Conservation (phyloP, 92 coral and sea anemone species). For the Diadumene lineata region DNA sequence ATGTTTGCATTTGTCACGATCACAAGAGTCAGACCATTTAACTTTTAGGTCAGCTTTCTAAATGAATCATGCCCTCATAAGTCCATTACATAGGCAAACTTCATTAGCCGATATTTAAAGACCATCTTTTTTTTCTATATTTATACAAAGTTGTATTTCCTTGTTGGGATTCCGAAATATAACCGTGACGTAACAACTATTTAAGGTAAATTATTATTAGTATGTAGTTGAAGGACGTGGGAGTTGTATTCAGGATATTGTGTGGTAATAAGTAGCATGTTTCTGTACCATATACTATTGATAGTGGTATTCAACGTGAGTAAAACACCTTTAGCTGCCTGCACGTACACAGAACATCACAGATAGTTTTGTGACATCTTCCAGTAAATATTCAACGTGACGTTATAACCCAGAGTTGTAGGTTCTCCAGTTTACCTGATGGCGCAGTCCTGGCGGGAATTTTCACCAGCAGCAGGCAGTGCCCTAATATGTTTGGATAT, state of each 20-base stretch:
- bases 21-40: too few relatives aligned
- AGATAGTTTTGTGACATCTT: too few relatives aligned
- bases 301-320: not conserved
- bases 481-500: too few relatives aligned
- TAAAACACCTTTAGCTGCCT: not conserved
- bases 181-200: slow-evolving; percentile 15
- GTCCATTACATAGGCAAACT: too few relatives aligned
- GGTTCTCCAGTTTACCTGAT: too few relatives aligned
- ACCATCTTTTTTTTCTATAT: not conserved
- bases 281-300: not conserved
- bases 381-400: too few relatives aligned
- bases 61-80: not conserved
- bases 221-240: not conserved
- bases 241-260: not conserved
- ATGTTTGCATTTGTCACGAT: too few relatives aligned
- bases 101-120: slow-evolving; percentile 4
- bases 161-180: not conserved
- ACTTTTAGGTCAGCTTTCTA: not conserved
- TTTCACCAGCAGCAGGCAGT: too few relatives aligned
- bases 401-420: too few relatives aligned
- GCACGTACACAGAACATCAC: not conserved
- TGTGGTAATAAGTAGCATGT: slow-evolving; percentile 8
- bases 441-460: too few relatives aligned
- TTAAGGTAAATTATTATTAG: slow-evolving; percentile 16
- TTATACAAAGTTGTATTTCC: slow-evolving; percentile 33